phyloP scores from a whole-genome alignment of 2,888 invertebrate genomes.

The Pheosia gnoma region DNA sequence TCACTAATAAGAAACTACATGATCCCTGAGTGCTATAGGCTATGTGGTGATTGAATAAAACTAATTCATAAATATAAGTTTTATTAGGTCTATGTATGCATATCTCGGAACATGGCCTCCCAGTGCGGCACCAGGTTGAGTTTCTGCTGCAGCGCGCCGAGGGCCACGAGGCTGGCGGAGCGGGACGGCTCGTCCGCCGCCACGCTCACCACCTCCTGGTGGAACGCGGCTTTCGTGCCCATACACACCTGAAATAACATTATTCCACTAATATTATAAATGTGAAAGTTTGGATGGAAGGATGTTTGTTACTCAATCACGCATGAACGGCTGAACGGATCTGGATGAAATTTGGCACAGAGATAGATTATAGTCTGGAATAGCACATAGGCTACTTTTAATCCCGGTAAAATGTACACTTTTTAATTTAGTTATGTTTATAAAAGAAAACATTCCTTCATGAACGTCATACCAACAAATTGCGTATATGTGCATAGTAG shows the following conservation, averaged over 20 bases:
- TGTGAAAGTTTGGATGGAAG: no score
- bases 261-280: background rate
- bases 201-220: slow-evolving; percentile 84
- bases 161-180: slow-evolving; percentile 82
- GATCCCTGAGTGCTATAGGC: no score
- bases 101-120: slow-evolving; percentile 70
- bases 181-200: slow-evolving; percentile 77
- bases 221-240: slow-evolving; percentile 83
- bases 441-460: background rate
- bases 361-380: no score
- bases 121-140: slow-evolving; percentile 84
- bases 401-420: no score
- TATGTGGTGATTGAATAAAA: background rate
- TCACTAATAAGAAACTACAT: no score
- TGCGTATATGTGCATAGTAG: no score
- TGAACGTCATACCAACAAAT: no score
- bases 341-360: no score
- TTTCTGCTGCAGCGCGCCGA: slow-evolving; percentile 83
- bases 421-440: no score
- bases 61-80: slow-evolving; percentile 1
- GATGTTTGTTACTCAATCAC: no score
- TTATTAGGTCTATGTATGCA: slow-evolving; percentile 43
- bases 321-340: no score
- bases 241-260: slow-evolving; percentile 70
- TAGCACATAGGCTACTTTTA: no score